These are phyloP conservation scores for Staurois parvus DNA, from an alignment of 2,797 vertebrate genomes.

Conservation along the genomic window DNA sequence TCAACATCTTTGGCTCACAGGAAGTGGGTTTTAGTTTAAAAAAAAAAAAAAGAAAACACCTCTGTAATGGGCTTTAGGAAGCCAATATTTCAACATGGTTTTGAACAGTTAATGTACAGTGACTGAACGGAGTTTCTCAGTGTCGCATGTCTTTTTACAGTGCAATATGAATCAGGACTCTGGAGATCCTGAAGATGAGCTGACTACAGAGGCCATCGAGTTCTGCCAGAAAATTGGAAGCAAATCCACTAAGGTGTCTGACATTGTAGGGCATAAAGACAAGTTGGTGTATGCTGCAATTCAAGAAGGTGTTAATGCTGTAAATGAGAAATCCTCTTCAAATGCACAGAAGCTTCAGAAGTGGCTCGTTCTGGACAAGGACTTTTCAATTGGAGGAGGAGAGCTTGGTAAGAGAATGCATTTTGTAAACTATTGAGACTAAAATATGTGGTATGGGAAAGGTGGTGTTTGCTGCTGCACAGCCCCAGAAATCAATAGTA, in stretches of 20 bases:
- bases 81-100: too few species aligned
- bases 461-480: too few species aligned
- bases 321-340: slow-evolving; percentile 82
- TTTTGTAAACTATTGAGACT: not conserved
- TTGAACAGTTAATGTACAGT: too few species aligned
- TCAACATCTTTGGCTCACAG: too few species aligned
- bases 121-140: too few species aligned
- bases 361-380: slow-evolving; percentile 85
- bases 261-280: slow-evolving; percentile 80
- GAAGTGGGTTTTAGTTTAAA: too few species aligned
- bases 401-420: slow-evolving; percentile 85
- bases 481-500: too few species aligned
- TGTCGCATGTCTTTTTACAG: slow-evolving; percentile 69
- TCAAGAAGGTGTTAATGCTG: slow-evolving; percentile 82
- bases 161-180: slow-evolving; percentile 75
- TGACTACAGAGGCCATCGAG: slow-evolving; percentile 77
- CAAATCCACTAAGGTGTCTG: slow-evolving; percentile 77
- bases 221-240: slow-evolving; percentile 85
- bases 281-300: slow-evolving; percentile 77
- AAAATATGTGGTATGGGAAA: too few species aligned
- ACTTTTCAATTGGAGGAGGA: slow-evolving; percentile 86
- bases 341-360: slow-evolving; percentile 91
- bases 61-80: too few species aligned
- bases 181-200: slow-evolving; percentile 81
- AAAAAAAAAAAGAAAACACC: too few species aligned